These are phyloP conservation scores for Pangasius larnaudii DNA, from an alignment of 2,797 vertebrate genomes.

Conservation along the genomic window DNA sequence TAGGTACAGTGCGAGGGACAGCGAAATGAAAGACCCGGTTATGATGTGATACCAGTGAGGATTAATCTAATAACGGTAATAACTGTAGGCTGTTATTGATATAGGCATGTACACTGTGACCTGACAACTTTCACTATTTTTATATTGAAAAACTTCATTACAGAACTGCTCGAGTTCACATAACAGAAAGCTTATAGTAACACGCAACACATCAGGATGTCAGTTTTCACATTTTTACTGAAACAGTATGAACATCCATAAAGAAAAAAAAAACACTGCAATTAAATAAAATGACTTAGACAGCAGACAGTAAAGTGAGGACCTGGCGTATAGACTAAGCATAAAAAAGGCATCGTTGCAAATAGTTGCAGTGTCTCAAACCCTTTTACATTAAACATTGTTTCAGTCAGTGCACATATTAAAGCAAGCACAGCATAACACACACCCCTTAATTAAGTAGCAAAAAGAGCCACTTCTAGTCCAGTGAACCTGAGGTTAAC, in stretches of 20 bases:
- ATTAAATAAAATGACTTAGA: conserved; percentile 78
- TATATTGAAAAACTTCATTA: not conserved
- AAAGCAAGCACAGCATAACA: conserved; percentile 71
- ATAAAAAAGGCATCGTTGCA: conserved; percentile 71
- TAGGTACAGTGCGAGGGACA: conserved; percentile 19
- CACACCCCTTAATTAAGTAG: conserved; percentile 58
- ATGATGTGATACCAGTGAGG: not conserved
- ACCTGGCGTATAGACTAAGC: conserved; percentile 63
- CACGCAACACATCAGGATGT: not conserved
- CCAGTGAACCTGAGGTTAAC: conserved; percentile 40
- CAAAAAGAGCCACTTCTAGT: conserved; percentile 64
- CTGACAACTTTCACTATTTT: not conserved
- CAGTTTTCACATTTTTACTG: conserved; percentile 75
- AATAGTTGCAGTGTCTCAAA: conserved; percentile 80
- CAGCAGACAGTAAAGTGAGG: conserved; percentile 70
- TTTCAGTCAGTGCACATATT: conserved; percentile 79
- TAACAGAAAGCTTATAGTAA: not conserved
- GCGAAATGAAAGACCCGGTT: conserved; percentile 23
- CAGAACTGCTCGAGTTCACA: not conserved
- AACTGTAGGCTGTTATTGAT: not conserved
- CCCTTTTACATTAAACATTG: conserved; percentile 68
- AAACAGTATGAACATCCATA: conserved; percentile 74
- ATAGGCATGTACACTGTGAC: not conserved
- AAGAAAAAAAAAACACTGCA: conserved; percentile 64
- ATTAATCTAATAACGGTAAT: conserved; percentile 20